Base-by-base conservation (phyloP, 2,888 invertebrate species). In the Harpalus rubripes region DNA sequence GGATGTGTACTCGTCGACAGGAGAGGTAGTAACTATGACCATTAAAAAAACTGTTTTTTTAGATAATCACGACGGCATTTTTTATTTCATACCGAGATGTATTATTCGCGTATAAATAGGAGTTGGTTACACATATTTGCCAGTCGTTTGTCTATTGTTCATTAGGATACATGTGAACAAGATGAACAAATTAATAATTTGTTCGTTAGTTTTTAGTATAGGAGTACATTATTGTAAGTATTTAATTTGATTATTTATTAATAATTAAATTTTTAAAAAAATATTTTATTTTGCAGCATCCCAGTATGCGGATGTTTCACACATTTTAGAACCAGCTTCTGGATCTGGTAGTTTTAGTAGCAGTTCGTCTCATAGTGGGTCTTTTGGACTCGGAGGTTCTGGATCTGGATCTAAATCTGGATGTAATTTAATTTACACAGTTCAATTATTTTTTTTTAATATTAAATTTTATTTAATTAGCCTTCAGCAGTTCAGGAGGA, bases 161-260 rank as follows among this genome's bases (percentile, higher is more conserved):
- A 79, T 65, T 18, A 65, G 63, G 59, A 84, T 80, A 84, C 68
- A 84, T 74, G 82, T 81, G 63, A 84, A 85, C 85, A 86, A 78
- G 85, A 84, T 84, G 52, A 76, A 63, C 79, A 85, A 76, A 63
- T 80, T 80, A 41, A 7, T 79, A 84, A 76, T 86, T 85, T 82
- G 84, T 79, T 86, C 52, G 74, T 82, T 81, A 58, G 84, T 86
- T 79, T 84, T 81, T 78, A 78, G 65, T 72, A 68, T 82, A 86
- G 85, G 63, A 81, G 81, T 86, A 74, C 86, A 86, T 80, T 81
- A 84, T 7, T 85, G 86, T 86, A 83, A 86, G 86, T 86, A 86
- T 80, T 79, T 32, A 1, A 32, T 32, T 5, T 32, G 1, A 22
- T 32, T 32, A 32, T 32, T 32, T 32, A n/a, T 32, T 32, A 32